Percentiles rank a stretch among this genome's conserved stretches.
Evolutionary conservation across 2,797 vertebrate species (phyloP).

Genomic region (Lerista edwardsae): DNA sequence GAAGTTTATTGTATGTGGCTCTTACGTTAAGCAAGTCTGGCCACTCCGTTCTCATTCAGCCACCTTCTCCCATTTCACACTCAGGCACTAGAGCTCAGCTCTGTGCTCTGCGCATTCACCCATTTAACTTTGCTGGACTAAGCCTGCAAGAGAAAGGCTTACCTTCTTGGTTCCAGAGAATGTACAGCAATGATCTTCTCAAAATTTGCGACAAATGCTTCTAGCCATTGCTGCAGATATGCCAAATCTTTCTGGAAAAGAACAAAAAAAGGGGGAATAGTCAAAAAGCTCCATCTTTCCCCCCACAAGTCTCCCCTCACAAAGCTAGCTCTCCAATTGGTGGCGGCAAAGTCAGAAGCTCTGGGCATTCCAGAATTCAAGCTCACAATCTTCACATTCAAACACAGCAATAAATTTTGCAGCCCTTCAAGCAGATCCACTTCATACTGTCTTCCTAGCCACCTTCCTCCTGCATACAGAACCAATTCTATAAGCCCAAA

Average conservation of each 20-base stretch:
- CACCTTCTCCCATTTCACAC: background rate
- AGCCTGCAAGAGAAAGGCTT: constrained; percentile 50
- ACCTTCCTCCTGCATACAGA: background rate
- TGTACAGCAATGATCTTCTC: constrained; percentile 89
- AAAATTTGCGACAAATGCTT: constrained; percentile 88
- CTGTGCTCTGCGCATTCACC: background rate
- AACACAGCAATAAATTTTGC: background rate
- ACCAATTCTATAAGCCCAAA: background rate
- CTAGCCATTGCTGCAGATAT: constrained; percentile 94
- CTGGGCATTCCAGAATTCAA: background rate
- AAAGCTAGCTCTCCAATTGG: background rate
- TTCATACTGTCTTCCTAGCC: background rate
- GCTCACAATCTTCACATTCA: background rate
- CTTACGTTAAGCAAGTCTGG: too few species aligned
- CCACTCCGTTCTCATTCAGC: background rate
- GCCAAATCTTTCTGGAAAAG: constrained; percentile 88
- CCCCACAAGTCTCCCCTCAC: too few species aligned
- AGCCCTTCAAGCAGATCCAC: too few species aligned
- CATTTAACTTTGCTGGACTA: too few species aligned
- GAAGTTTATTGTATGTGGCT: too few species aligned
- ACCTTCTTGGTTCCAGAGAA: constrained; percentile 90
- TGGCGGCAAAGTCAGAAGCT: background rate
- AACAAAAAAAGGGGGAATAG: background rate
- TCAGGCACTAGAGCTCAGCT: too few species aligned
- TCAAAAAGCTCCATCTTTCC: background rate